Percentiles rank a stretch among this genome's conserved stretches.
Conservation (phyloP, 2,797 vertebrate genomes). For the Sylvia borin region DNA sequence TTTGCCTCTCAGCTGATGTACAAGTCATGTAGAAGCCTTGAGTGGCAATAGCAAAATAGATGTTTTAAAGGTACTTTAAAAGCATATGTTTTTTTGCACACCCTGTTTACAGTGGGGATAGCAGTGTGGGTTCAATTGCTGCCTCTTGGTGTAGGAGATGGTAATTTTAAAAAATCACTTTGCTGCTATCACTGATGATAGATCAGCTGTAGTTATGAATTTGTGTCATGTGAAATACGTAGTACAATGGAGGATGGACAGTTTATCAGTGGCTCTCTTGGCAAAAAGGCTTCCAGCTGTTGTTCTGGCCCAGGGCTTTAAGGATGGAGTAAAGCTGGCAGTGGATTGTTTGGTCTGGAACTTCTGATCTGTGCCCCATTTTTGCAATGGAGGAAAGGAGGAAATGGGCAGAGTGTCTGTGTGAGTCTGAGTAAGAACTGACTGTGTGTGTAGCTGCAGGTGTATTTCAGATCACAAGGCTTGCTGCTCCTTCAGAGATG, state of each 20-base stretch:
- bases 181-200: background rate
- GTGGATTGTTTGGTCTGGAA: background rate
- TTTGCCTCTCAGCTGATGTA: background rate
- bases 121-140: background rate
- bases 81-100: background rate
- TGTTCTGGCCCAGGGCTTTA: background rate
- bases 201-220: background rate
- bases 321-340: background rate
- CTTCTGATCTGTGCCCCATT: background rate
- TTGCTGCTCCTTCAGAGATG: background rate
- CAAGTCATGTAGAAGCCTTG: background rate
- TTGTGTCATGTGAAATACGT: background rate
- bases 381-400: background rate
- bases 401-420: background rate
- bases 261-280: background rate
- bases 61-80: background rate
- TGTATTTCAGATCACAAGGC: background rate
- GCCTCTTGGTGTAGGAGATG: background rate
- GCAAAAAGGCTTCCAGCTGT: background rate
- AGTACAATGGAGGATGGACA: background rate
- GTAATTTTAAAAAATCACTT: background rate
- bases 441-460: background rate
- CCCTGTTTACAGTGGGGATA: background rate
- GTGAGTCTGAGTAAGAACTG: background rate
- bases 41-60: background rate